A percentile compares a stretch with the other conserved stretches of the same genome.
Conservation (phyloP, 2,888 invertebrate species). For the Allophyes oxyacanthae region DNA sequence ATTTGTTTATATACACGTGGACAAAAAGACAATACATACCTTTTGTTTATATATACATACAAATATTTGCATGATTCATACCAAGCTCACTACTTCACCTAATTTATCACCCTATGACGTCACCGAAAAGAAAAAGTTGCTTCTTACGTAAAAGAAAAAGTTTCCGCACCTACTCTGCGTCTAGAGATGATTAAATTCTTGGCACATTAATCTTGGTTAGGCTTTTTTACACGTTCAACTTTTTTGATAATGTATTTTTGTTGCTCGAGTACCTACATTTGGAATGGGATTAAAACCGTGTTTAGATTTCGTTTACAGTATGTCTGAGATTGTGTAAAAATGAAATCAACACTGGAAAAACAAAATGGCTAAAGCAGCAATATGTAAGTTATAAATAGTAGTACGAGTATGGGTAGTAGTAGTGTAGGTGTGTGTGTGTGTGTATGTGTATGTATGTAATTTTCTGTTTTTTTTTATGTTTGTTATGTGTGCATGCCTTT, state of each 20-base stretch:
- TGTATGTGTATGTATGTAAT: no score
- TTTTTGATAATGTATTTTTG: constrained; percentile 53
- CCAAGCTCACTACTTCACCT: constrained; percentile 43
- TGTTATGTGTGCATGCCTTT: no score
- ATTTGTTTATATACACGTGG: no score
- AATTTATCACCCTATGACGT: constrained; percentile 55
- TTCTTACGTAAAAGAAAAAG: constrained; percentile 51
- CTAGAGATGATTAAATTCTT: constrained; percentile 63
- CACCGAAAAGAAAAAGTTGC: constrained; percentile 45
- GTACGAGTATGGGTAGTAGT: no score
- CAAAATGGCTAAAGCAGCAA: no score
- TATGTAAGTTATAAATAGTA: no score
- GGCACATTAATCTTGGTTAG: constrained; percentile 60
- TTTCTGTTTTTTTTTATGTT: no score
- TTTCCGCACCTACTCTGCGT: constrained; percentile 51
- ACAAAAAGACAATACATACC: constrained; percentile 25
- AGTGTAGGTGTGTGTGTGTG: no score
- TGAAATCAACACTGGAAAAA: no score
- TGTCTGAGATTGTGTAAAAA: constrained; percentile 21
- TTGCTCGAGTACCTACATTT: constrained; percentile 36
- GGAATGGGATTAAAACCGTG: constrained; percentile 37
- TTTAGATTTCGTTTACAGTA: constrained; percentile 33
- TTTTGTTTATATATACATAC: constrained; percentile 35
- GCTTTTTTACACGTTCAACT: constrained; percentile 56
- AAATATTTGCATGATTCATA: constrained; percentile 53